phyloP scores from a whole-genome alignment of 2,797 vertebrate species.

The Falco concolor region DNA sequence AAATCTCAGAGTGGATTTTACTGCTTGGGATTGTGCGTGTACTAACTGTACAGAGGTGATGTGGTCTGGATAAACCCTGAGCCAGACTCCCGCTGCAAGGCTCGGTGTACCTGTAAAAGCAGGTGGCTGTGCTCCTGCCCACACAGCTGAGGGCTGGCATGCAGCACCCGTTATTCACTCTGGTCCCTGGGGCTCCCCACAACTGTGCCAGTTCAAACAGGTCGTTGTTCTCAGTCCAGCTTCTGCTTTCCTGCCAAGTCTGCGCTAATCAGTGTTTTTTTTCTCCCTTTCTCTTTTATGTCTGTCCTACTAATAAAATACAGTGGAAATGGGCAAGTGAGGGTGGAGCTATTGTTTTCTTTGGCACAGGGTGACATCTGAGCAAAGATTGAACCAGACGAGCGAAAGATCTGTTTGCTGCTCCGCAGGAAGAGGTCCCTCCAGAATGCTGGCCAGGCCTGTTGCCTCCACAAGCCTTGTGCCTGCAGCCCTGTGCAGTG shows the following conservation, averaged over 20 bases:
- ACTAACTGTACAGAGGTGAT: background rate
- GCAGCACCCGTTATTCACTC: background rate
- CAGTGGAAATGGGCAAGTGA: background rate
- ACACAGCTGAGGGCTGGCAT: background rate
- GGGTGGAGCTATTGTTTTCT: slow-evolving; percentile 6
- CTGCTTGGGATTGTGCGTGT: background rate
- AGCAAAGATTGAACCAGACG: background rate
- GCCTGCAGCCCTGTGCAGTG: rapidly evolving
- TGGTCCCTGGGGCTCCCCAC: background rate
- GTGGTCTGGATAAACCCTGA: background rate
- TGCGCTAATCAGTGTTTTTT: background rate
- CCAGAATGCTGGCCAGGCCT: background rate
- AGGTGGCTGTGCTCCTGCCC: background rate
- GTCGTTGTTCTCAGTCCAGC: background rate
- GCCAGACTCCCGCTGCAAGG: background rate
- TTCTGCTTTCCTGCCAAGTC: background rate
- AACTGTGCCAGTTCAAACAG: background rate
- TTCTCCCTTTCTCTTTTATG: background rate
- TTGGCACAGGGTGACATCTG: background rate
- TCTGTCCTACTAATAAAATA: slow-evolving; percentile 18
- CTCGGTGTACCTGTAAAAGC: background rate
- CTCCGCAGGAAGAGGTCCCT: background rate
- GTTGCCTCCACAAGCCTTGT: background rate
- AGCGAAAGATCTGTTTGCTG: background rate
- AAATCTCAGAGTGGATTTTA: background rate